Conservation (phyloP, 2,113 vertebrate genomes). For the Canis aureus region DNA sequence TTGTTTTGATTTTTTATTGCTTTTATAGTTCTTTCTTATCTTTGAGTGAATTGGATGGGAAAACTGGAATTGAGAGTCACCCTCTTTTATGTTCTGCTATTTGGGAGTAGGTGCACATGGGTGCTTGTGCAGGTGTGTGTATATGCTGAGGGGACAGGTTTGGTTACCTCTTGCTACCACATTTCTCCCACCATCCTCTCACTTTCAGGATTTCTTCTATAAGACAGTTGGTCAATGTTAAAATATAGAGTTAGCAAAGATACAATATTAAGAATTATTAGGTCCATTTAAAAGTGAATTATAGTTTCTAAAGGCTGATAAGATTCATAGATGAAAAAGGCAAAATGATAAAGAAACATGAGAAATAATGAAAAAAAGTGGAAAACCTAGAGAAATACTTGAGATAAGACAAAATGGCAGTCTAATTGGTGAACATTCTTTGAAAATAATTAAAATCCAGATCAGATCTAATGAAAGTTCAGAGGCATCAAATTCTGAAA, state of each 20-base stretch:
- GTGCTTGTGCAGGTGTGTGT: not conserved
- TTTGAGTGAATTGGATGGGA: not conserved
- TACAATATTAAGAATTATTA: not conserved
- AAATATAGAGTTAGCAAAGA: not conserved
- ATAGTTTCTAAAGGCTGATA: not conserved
- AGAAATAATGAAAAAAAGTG: not conserved
- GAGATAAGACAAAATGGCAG: not conserved
- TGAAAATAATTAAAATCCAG: not conserved
- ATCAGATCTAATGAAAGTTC: not conserved
- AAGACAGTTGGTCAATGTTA: not conserved
- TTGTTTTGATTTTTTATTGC: not conserved
- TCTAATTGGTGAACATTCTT: not conserved
- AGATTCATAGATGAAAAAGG: not conserved
- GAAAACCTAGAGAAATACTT: constrained; percentile 31
- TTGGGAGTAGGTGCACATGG: not conserved
- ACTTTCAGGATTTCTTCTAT: not conserved
- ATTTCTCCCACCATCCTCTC: not conserved
- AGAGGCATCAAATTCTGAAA: not conserved
- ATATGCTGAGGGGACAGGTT: not conserved
- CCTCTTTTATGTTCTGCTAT: not conserved
- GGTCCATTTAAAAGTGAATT: not conserved
- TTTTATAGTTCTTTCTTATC: not conserved
- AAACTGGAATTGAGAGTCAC: not conserved
- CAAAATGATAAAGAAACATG: not conserved
- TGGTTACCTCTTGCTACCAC: not conserved